These are phyloP conservation scores for Oceanodroma leucorhoa DNA, from an alignment of 2,797 vertebrate species.

Conservation along the genomic window DNA sequence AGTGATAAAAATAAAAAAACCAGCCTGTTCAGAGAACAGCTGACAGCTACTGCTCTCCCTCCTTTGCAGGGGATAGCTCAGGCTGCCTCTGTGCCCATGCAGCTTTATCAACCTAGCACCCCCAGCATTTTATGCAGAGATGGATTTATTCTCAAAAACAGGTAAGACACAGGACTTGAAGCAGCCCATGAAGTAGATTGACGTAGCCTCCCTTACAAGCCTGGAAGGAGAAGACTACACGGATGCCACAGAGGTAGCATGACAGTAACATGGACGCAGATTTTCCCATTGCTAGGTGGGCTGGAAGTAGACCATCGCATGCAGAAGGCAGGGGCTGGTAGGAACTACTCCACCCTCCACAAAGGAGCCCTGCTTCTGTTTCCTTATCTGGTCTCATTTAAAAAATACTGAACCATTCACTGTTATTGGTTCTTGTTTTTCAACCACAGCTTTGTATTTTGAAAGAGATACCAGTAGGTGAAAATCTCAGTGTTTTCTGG, in stretches of 20 bases:
- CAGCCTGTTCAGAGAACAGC: not conserved
- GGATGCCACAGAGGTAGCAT: not conserved
- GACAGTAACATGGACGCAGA: fast-evolving
- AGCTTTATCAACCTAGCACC: not conserved
- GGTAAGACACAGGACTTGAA: not conserved
- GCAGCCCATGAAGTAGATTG: not conserved
- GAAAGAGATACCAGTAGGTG: not conserved
- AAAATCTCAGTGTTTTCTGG: not conserved
- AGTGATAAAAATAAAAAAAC: not conserved
- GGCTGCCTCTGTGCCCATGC: not conserved
- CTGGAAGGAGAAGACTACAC: not conserved
- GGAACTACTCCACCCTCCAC: not conserved
- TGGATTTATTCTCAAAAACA: not conserved
- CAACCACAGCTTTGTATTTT: not conserved
- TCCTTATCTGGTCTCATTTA: not conserved
- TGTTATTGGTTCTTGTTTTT: not conserved
- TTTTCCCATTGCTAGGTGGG: not conserved
- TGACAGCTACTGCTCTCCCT: not conserved
- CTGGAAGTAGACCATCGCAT: not conserved
- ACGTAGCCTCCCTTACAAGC: not conserved
- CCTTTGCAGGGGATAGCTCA: not conserved
- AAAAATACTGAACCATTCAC: not conserved
- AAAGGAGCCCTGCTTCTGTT: not conserved
- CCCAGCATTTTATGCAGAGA: not conserved
- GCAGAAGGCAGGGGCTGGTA: not conserved